Base-by-base conservation (phyloP, 2,888 invertebrate species). In the Pardosa pseudoannulata region DNA sequence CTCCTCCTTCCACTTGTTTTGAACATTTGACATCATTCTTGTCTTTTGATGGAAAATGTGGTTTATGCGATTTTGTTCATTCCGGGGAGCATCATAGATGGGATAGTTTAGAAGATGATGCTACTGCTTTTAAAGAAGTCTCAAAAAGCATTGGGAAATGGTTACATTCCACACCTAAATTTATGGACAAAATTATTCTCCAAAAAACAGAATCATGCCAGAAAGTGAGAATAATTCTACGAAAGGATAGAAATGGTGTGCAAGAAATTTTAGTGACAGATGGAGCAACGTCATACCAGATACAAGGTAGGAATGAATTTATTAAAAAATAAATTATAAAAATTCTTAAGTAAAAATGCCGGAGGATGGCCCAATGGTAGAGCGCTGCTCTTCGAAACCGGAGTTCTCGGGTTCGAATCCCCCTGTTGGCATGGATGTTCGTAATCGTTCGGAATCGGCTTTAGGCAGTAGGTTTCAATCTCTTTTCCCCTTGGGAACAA, bases 101-200 rank as follows among this genome's bases (percentile, higher is more conserved):
- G 88, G 50, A 78, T 31, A 79, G 85, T 32, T 70, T 88, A 16
- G 88, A 88, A 39, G 70, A 62, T 19, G 88, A 88, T 72, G 88
- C 79, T 9, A 23, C 46, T 13, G 74, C 79, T 41, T 74, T 88
- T 7, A 78, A 70, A 71, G 88, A 88, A 19, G 46, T 71, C 0
- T 71, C 76, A 0, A 82, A 65, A 32, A 75, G 71, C 7, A 71
- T 75, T 13, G 11, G 62, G 6, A 71, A 62, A n/a, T 75, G 70
- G 75, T 27, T 75, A 9, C 39, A 75, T 11, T 23, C 29, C 6
- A 68, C 62, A 3, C 32, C 75, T 3, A 75, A 75, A n/a, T 70
- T 32, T 23, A 62, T 39, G 46, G 46, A 71, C 71, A 76, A 36
- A 76, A 71, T 82, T 16, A 28, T 76, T 7, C 64, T 82, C 11